Evolutionary conservation across 2,113 vertebrate genomes (phyloP), one percentile per base, ranked within the genome.

Genomic region (Poecilia latipinna): DNA sequence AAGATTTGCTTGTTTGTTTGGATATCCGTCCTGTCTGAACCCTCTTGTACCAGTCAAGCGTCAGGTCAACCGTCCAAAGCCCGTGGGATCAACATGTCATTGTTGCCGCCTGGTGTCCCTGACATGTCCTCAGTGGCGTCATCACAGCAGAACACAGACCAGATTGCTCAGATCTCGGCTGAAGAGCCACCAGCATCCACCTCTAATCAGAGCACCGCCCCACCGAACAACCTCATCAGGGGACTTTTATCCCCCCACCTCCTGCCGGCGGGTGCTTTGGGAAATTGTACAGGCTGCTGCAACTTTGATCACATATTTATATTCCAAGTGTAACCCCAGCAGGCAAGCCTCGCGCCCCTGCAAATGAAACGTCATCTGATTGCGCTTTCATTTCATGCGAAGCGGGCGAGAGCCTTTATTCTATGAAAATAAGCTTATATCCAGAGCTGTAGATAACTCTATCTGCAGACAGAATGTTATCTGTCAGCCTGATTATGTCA

Each of bases 41-140:
- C 90, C 88, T 92, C 91, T 93, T 91, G 79, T 63, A 82, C 68
- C 88, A 84, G 89, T 93, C 91, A 92, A 92, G 90, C 75, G 80
- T 61, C 89, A 71, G 90, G 86, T 93, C 88, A 84, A 79, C 54
- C 44, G 75, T 81, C 82, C 74, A 81, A 88, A 91, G 82, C 70
- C 71, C 61, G 35, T 3, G 80, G 87, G 91, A 91, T 93, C 87
- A 93, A 77, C 79, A 8, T 89, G 91, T 90, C 90, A 90, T 78
- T 86, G 88, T 81, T 74, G 73, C 79, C 31, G 80, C 80, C 51
- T 64, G 85, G 77, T 86, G 88, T 86, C 85, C n/a, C 81, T 83
- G 89, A 93, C 89, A 90, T 82, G 82, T 87, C 85, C 88, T 82
- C 65, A 3, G 74, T 92, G 93, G 91, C 91, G 83, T 91, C 91